Percentiles rank a stretch among this genome's conserved stretches.
Evolutionary conservation across 2,888 invertebrate genomes (phyloP).

Genomic region (Omphaloscelis lunosa): DNA sequence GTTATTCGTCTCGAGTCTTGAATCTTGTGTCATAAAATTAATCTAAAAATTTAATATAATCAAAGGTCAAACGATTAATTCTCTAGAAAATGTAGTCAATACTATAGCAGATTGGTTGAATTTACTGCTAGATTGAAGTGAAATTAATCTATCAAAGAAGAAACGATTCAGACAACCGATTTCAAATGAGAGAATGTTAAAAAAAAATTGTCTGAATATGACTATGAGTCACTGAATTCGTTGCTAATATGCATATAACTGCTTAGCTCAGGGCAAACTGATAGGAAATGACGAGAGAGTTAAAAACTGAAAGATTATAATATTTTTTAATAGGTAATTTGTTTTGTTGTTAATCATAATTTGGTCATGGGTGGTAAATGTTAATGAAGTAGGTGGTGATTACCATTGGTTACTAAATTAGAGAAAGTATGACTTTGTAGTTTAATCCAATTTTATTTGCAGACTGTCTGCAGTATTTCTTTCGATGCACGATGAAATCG

Average conservation of each 20-base stretch:
- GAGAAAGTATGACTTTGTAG: conserved; percentile 4
- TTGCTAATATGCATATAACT: conserved; percentile 1
- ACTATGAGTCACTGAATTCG: background rate
- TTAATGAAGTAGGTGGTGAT: background rate
- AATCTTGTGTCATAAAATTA: background rate
- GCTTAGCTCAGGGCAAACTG: background rate
- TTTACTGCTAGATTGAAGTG: background rate
- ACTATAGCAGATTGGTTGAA: background rate
- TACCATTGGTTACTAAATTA: background rate
- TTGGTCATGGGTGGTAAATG: background rate
- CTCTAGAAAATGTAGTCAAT: background rate
- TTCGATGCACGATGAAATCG: background rate
- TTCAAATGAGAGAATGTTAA: background rate
- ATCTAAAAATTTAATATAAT: background rate
- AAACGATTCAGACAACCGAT: background rate
- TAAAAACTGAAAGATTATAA: background rate
- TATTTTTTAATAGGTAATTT: background rate
- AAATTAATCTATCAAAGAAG: background rate
- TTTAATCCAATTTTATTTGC: conserved; percentile 3
- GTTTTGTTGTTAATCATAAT: too few species aligned
- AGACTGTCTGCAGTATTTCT: conserved; percentile 1
- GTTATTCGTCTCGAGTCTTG: background rate
- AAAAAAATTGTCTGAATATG: background rate
- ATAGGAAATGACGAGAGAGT: background rate
- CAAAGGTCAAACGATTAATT: background rate